phyloP scores from a whole-genome alignment of 2,888 invertebrate genomes.

The Oscheius sp. region DNA sequence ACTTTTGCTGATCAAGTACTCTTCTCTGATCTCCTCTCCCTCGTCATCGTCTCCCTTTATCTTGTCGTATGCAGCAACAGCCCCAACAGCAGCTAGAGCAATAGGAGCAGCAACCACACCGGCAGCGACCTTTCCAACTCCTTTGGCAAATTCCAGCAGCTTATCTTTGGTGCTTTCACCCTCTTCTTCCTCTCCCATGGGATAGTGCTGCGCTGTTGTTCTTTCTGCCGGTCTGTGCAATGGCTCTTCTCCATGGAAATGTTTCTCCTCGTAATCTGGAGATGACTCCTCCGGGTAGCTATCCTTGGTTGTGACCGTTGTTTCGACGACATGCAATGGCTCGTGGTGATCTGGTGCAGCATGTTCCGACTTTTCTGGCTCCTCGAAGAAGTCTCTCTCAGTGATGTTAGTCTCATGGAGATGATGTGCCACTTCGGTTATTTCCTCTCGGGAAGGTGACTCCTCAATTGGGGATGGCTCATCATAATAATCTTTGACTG shows the following conservation, averaged over 20 bases:
- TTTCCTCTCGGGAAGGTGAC: neutral
- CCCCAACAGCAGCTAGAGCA: conserved; percentile 58
- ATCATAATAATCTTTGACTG: conserved; percentile 17
- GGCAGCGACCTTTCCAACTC: conserved; percentile 58
- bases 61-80: conserved; percentile 40
- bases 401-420: conserved; percentile 7
- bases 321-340: conserved; percentile 4
- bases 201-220: neutral
- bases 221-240: neutral
- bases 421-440: neutral
- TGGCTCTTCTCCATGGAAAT: too few relatives aligned
- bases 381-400: neutral
- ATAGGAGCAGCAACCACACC: conserved; percentile 58
- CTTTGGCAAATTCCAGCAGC: conserved; percentile 42
- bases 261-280: neutral
- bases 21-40: neutral
- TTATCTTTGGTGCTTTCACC: conserved; percentile 20
- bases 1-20: neutral
- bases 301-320: neutral
- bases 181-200: neutral
- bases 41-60: conserved; percentile 21
- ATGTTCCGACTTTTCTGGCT: neutral
- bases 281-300: conserved; percentile 26
- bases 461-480: conserved; percentile 16
- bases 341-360: neutral